These are phyloP conservation scores for Metallyticus violacea DNA, from an alignment of 2,888 invertebrate species.

Conservation along the genomic window DNA sequence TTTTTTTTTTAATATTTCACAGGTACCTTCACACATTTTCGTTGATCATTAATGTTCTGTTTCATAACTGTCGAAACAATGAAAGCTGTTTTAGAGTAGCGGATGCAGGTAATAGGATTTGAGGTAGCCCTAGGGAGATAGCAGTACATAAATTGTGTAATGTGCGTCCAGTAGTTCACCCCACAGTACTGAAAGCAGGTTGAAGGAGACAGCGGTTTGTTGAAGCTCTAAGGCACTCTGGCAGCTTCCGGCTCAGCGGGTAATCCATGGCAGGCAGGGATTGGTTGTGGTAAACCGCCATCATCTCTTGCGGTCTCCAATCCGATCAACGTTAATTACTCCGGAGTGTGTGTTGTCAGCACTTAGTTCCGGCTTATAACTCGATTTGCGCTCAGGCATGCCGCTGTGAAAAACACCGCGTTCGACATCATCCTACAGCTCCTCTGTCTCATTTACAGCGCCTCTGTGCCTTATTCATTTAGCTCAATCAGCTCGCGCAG, in stretches of 20 bases:
- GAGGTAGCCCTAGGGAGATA: not conserved
- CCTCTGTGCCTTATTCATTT: too few species aligned
- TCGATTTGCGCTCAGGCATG: too few species aligned
- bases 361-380: not conserved
- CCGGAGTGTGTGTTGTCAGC: not conserved
- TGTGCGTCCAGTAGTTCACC: not conserved
- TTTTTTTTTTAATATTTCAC: too few species aligned
- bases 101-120: not conserved
- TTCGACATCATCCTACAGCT: too few species aligned
- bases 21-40: too few species aligned
- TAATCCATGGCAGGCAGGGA: not conserved
- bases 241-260: not conserved
- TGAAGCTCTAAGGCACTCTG: not conserved
- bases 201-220: too few species aligned
- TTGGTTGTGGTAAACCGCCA: not conserved
- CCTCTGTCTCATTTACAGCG: too few species aligned
- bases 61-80: not conserved
- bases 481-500: too few species aligned
- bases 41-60: not conserved
- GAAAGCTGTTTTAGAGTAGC: not conserved
- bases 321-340: not conserved
- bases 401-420: too few species aligned
- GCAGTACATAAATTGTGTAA: not conserved
- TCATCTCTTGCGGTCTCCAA: not conserved
- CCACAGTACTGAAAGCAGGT: not conserved